These are phyloP conservation scores for Scaptomyza parva DNA, from an alignment of 2,888 invertebrate species.

Conservation along the genomic window DNA sequence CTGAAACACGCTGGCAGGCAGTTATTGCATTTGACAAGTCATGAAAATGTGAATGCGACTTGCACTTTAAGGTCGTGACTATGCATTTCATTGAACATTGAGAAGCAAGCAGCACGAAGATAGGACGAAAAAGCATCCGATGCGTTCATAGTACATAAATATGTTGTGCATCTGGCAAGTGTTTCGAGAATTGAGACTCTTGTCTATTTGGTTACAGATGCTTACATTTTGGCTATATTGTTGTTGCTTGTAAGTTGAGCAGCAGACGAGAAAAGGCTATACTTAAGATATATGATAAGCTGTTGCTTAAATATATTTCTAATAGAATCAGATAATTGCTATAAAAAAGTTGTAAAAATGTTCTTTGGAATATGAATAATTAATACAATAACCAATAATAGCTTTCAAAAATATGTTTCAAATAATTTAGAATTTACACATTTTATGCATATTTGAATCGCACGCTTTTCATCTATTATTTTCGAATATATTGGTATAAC, in stretches of 20 bases:
- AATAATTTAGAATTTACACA: neutral
- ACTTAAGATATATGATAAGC: neutral
- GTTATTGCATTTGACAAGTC: conserved; percentile 49
- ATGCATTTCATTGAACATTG: conserved; percentile 71
- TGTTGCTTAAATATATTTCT: neutral
- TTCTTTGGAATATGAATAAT: neutral
- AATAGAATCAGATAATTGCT: neutral
- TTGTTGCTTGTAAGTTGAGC: neutral
- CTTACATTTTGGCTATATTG: neutral
- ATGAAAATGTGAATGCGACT: conserved; percentile 39
- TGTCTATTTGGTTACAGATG: conserved; percentile 25
- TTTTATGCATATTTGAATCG: neutral
- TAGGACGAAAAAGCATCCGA: conserved; percentile 15
- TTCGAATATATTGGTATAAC: conserved; percentile 1
- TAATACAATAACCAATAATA: too few relatives aligned
- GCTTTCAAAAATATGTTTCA: too few relatives aligned
- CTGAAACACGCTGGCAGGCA: conserved; percentile 23
- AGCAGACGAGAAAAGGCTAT: neutral
- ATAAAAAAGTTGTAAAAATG: neutral
- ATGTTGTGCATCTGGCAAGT: conserved; percentile 28
- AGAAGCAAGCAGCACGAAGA: conserved; percentile 12
- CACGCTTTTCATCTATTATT: neutral
- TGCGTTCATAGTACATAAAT: conserved; percentile 35
- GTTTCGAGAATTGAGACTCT: conserved; percentile 14
- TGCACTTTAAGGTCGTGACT: conserved; percentile 44